Evolutionary conservation across 2,797 vertebrate genomes (phyloP).

Genomic region (Heliangelus exortis): DNA sequence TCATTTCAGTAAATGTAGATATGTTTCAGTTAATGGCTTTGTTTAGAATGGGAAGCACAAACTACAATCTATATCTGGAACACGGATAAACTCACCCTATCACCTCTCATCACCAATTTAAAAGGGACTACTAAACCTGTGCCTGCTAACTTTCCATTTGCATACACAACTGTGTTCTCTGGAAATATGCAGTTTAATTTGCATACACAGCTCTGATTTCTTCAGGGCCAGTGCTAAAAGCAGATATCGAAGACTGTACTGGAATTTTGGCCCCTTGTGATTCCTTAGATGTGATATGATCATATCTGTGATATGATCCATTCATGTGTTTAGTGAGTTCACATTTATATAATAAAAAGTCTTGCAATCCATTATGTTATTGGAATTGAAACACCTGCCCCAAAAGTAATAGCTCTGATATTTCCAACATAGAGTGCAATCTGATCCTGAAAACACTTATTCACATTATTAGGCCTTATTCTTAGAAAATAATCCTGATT

Average conservation of each 20-base stretch:
- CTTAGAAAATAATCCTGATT: background rate
- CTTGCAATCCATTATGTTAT: background rate
- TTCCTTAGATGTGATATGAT: background rate
- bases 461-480: constrained; percentile 1
- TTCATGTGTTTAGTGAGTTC: constrained; percentile 11
- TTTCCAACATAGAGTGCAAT: background rate
- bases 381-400: background rate
- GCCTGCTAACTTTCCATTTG: background rate
- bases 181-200: background rate
- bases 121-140: background rate
- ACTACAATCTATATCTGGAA: background rate
- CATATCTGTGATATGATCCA: background rate
- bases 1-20: background rate
- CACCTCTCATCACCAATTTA: background rate
- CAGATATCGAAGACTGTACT: background rate
- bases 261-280: background rate
- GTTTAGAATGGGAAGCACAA: background rate
- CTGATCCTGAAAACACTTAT: background rate
- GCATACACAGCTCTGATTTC: background rate
- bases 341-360: background rate
- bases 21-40: background rate
- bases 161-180: background rate
- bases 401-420: background rate
- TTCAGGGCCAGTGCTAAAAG: background rate
- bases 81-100: background rate